phyloP scores from a whole-genome alignment of 64 coral and sea anemone species.

The Montipora sp. region DNA sequence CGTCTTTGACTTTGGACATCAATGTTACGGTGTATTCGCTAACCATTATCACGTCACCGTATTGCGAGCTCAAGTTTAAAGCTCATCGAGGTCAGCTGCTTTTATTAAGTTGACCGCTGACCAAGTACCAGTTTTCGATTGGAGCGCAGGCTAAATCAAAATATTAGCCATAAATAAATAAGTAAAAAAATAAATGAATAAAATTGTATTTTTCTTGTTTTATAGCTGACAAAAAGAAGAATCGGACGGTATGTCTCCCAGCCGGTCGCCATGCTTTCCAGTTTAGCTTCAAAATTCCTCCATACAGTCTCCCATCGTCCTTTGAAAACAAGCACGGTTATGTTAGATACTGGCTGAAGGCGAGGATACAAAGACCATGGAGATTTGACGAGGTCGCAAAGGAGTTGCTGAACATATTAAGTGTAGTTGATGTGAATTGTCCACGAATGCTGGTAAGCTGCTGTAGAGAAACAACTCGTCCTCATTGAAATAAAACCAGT shows the following conservation, averaged over 20 bases:
- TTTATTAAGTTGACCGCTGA: too few species aligned
- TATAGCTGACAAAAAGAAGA: constrained; percentile 58
- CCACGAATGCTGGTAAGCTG: constrained; percentile 77
- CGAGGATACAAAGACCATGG: constrained; percentile 81
- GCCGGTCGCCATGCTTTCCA: constrained; percentile 72
- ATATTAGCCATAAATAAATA: too few species aligned
- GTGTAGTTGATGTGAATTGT: constrained; percentile 87
- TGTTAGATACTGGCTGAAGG: constrained; percentile 82
- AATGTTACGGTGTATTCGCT: too few species aligned
- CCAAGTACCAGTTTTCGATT: too few species aligned
- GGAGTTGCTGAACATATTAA: constrained; percentile 67
- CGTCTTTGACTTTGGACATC: too few species aligned
- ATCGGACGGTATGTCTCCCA: constrained; percentile 4
- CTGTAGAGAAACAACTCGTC: background rate
- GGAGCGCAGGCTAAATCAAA: too few species aligned
- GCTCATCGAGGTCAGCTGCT: too few species aligned
- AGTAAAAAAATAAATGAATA: too few species aligned
- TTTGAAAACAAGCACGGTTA: constrained; percentile 90
- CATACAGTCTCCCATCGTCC: constrained; percentile 92
- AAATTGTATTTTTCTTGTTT: background rate
- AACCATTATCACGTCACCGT: too few species aligned
- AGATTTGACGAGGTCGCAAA: constrained; percentile 85
- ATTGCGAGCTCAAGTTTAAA: too few species aligned
- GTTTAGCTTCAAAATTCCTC: constrained; percentile 85
- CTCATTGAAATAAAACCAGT: background rate